Base-by-base conservation (phyloP, 2,888 invertebrate species). In the Caradrina clavipalpis region DNA sequence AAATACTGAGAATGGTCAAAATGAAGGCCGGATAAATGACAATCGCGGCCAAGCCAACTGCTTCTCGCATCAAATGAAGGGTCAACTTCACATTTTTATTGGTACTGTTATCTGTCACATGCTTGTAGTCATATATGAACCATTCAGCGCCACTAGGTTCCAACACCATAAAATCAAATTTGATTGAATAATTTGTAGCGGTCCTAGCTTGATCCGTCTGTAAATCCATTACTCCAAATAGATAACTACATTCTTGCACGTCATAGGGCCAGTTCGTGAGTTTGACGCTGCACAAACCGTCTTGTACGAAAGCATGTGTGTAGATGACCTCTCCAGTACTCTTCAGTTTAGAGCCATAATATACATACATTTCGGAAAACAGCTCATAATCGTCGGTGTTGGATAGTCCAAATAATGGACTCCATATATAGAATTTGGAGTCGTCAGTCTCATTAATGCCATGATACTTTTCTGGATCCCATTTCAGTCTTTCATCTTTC, bases 221-320 rank as follows among this genome's bases (percentile, higher is more conserved):
- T 8, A 35, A 0, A 35, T 35, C 35, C 8, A 8, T 35, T 35
- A 1, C 35, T 8, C 35, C 35, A 8, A 87, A 82, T n/a, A 73
- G 78, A 13, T 86, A 67, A 0, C 69, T 74, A 58, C 92, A 92
- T n/a, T 80, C 80, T 57, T 89, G 87, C 0, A 72, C 62, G 31
- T 90, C 88, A 53, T 87, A 88, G 0, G 92, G 88, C 90, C 92
- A 92, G 26, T 90, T 78, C 0, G 54, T 78, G 0, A 90, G 63
- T 22, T 87, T 82, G 0, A 86, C 67, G 0, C 51, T 63, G 51
- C 92, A 92, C 1, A 22, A 60, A 0, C 79, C 66, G 1, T 68
- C 31, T 19, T 80, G 66, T 1, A 47, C 15, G 0, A 76, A 15
- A 0, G 57, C 71, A 1, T 80, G 58, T 1, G 67, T 19, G 39